Evolutionary conservation across 2,797 vertebrate species (phyloP).

Genomic region (Chlorospingus semifuscus): DNA sequence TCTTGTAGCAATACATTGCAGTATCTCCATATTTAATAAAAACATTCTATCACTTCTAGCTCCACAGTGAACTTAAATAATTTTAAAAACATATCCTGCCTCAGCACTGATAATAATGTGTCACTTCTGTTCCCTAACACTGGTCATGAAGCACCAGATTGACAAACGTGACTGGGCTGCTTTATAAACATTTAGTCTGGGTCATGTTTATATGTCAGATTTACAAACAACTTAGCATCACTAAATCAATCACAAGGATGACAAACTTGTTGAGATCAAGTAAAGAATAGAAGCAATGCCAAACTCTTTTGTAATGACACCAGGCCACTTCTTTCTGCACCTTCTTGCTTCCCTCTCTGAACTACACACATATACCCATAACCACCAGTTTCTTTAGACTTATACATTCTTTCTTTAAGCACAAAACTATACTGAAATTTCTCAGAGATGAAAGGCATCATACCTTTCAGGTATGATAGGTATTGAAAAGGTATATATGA

Average conservation of each 20-base stretch:
- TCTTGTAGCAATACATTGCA: not conserved
- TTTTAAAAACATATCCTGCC: not conserved
- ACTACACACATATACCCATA: rapidly evolving
- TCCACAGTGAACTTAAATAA: not conserved
- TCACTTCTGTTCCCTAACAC: not conserved
- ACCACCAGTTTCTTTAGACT: not conserved
- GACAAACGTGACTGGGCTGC: not conserved
- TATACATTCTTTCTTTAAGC: not conserved
- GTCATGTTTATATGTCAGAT: not conserved
- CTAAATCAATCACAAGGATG: not conserved
- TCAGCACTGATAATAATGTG: not conserved
- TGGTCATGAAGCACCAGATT: not conserved
- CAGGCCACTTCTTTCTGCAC: not conserved
- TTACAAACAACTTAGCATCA: not conserved
- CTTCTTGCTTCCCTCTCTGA: not conserved
- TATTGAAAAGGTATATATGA: not conserved
- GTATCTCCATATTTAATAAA: not conserved
- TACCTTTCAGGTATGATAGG: not conserved
- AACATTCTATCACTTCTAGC: not conserved
- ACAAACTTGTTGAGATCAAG: not conserved
- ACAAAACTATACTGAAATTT: not conserved
- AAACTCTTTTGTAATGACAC: not conserved
- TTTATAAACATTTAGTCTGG: not conserved
- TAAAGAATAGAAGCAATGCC: not conserved
- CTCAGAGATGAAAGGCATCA: not conserved